phyloP scores from a whole-genome alignment of 2,113 vertebrate genomes.

The Talpa occidentalis region DNA sequence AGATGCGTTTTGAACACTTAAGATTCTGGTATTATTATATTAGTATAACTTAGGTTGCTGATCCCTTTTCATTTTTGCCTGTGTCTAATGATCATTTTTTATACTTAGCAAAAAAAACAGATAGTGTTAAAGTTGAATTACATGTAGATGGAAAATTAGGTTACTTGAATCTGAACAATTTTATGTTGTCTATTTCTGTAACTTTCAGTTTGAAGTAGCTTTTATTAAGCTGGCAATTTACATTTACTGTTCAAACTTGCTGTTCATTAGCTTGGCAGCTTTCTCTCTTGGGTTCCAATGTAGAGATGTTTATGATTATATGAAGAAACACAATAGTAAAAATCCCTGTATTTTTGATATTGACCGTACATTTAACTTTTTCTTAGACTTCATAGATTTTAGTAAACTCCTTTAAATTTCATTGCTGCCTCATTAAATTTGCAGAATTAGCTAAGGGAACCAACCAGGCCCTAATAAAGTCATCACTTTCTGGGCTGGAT shows the following conservation, averaged over 20 bases:
- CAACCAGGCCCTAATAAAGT: neutral
- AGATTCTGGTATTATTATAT: slow-evolving; percentile 56
- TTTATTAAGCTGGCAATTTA: neutral
- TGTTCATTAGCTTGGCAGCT: neutral
- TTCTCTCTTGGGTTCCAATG: neutral
- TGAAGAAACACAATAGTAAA: neutral
- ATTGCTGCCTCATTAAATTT: neutral
- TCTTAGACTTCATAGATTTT: neutral
- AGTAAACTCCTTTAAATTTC: neutral
- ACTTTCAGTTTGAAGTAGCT: neutral
- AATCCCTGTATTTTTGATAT: neutral
- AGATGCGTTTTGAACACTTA: slow-evolving; percentile 54
- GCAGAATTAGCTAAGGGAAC: neutral
- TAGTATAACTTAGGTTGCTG: neutral
- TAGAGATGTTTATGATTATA: slow-evolving; percentile 2
- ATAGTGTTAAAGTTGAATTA: neutral
- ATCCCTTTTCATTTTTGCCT: slow-evolving; percentile 10
- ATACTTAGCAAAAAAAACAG: neutral
- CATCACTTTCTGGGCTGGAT: neutral
- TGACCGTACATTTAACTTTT: neutral
- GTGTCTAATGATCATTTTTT: slow-evolving; percentile 1
- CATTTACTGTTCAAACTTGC: neutral
- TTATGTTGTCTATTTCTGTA: neutral
- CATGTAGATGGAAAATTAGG: slow-evolving; percentile 12
- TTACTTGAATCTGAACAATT: neutral